phyloP scores from a whole-genome alignment of 2,797 vertebrate genomes.

The Emydoidea blandingii region DNA sequence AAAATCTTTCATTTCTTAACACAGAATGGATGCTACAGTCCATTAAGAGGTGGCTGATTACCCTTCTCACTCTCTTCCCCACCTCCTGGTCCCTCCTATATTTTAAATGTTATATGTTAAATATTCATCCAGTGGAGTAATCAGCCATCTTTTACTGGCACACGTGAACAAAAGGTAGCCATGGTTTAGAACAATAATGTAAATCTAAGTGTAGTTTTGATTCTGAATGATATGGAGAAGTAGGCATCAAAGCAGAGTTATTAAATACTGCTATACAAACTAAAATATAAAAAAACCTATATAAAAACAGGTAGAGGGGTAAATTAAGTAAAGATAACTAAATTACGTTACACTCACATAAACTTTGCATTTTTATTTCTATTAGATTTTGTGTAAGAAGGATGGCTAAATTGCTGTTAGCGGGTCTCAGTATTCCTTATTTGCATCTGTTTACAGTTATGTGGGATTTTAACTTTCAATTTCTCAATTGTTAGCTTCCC shows the following conservation, averaged over 20 bases:
- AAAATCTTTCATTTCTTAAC: neutral
- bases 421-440: neutral
- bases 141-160: accelerated
- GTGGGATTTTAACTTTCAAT: neutral
- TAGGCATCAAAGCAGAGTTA: neutral
- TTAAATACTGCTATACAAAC: neutral
- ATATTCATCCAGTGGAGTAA: accelerated
- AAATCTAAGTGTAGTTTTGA: neutral
- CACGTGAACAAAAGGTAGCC: neutral
- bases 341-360: neutral
- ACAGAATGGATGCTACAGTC: neutral
- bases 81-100: neutral
- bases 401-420: neutral
- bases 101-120: no score
- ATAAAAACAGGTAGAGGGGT: no score
- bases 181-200: accelerated
- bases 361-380: neutral
- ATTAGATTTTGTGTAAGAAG: neutral
- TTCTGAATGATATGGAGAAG: accelerated
- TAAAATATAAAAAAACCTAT: neutral
- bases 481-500: accelerated
- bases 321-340: no score
- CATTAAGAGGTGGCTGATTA: neutral
- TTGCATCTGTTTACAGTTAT: neutral
- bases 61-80: neutral